Base-by-base conservation (phyloP, 2,113 vertebrate species). In the Fulica atra region DNA sequence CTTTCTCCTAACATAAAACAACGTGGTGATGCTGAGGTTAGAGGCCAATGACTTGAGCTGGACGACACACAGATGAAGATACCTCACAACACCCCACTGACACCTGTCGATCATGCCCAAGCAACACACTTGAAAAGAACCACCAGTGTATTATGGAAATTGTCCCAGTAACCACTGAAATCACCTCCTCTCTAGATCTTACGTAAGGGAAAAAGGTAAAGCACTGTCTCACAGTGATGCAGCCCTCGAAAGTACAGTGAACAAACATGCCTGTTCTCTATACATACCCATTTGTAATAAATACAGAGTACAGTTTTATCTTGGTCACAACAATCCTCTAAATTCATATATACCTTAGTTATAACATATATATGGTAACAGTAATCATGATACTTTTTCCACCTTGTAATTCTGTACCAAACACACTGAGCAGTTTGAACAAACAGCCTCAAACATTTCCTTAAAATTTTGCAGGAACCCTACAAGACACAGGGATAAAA, bases 21-120 rank as follows among this genome's bases (percentile, higher is more conserved):
- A 53, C 0, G 0, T 1, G 0, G 33, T 11, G 56, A 56, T 31
- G 36, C 60, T 51, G 71, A 53, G 42, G 36, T 1, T 70, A 65
- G 33, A 35, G 42, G 26, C 56, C 60, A 79, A 20, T 3, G 0
- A 73, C 61, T 0, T 11, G 24, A 74, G 54, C 59, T 26, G 36
- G 53, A 83, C 5, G 15, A n/a, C 25, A 11, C 0, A 0, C 0
- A 1, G 36, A 17, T 42, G 38, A 68, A 78, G 24, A 36, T 21
- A 12, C 33, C 36, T 23, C 57, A 31, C 16, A 33, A 3, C 44
- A 68, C 9, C 25, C 59, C 69, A 31, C 5, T 14, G 35, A 40
- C 63, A 72, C 13, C 29, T 48, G 48, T 25, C 10, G 3, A 15
- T 44, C 28, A 19, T 0, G 0, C 28, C 24, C 46, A 40, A 57